phyloP scores from a whole-genome alignment of 2,888 invertebrate species.

The Brachypalpus laphriformis region DNA sequence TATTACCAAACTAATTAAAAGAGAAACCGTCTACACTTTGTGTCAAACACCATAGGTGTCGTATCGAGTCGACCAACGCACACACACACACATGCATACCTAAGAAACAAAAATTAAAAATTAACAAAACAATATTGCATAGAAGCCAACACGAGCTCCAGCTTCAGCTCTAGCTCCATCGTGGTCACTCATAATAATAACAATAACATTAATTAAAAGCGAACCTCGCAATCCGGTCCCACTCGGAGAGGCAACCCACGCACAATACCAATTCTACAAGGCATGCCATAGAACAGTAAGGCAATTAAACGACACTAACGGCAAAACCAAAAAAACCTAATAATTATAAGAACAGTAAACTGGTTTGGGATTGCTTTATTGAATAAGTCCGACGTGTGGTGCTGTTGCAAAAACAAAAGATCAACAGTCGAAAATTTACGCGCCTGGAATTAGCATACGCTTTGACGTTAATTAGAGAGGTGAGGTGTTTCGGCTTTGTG shows the following conservation, averaged over 20 bases:
- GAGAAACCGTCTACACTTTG: background rate
- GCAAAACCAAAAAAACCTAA: slow-evolving; percentile 1
- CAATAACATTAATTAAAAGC: background rate
- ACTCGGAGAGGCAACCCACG: slow-evolving; percentile 6
- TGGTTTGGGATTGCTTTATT: slow-evolving; percentile 7
- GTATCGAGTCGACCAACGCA: background rate
- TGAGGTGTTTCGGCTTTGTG: background rate
- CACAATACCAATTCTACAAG: background rate
- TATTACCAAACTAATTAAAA: slow-evolving; percentile 33
- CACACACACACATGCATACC: background rate
- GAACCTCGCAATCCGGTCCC: slow-evolving; percentile 8
- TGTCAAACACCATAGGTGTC: too few relatives aligned
- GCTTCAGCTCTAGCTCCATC: too few relatives aligned
- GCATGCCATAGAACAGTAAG: background rate
- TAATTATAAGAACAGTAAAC: slow-evolving; percentile 11
- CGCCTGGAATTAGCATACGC: background rate
- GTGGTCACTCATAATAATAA: slow-evolving; percentile 25
- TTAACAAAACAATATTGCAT: background rate
- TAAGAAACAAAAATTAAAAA: background rate
- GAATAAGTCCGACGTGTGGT: background rate
- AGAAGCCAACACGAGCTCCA: slow-evolving; percentile 19
- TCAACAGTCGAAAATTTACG: background rate
- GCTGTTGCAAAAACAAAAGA: slow-evolving; percentile 15
- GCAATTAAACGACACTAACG: slow-evolving; percentile 28
- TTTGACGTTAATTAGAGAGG: background rate